Conservation (phyloP, 2,113 vertebrate genomes). For the Lichenostomus cassidix region DNA sequence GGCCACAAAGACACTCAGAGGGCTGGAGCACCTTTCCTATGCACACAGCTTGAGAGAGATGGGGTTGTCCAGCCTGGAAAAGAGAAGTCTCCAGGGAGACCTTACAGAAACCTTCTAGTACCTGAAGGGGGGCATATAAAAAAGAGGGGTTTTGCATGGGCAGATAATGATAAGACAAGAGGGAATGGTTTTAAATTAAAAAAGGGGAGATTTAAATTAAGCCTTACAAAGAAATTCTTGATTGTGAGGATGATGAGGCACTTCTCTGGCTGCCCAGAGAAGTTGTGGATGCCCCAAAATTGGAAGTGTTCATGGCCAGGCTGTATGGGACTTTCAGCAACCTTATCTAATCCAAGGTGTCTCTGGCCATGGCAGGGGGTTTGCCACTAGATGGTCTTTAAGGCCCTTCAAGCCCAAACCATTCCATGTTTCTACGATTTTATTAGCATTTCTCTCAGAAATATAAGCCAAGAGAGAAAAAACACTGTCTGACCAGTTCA, state of each 20-base stretch:
- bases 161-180: neutral
- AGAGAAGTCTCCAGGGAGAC: neutral
- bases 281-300: neutral
- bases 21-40: neutral
- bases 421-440: rapidly evolving
- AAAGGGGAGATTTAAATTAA: neutral
- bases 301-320: neutral
- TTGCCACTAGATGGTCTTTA: neutral
- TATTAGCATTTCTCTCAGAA: neutral
- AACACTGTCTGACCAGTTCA: neutral
- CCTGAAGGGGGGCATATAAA: neutral
- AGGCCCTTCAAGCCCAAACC: neutral
- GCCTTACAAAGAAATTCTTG: neutral
- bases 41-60: neutral
- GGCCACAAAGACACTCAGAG: neutral
- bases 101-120: neutral
- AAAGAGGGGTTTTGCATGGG: neutral
- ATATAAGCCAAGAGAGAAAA: neutral
- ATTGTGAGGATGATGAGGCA: neutral
- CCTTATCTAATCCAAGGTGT: neutral
- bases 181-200: neutral
- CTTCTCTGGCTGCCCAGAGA: neutral
- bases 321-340: neutral
- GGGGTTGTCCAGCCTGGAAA: neutral
- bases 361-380: neutral